phyloP scores from a whole-genome alignment of 2,113 vertebrate genomes.

The Addax nasomaculatus region DNA sequence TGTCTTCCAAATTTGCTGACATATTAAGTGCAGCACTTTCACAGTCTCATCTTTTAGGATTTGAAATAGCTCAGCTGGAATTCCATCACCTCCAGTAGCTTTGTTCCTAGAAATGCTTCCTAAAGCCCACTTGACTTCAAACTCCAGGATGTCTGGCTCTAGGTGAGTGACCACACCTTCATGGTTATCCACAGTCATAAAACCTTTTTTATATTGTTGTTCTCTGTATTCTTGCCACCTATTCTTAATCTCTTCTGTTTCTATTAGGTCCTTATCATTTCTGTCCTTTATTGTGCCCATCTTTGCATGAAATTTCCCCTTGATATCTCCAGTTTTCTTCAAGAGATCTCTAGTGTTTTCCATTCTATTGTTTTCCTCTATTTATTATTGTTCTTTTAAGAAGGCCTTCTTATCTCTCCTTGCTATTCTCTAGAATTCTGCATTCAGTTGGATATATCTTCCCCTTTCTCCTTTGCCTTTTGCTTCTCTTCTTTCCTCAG shows the following conservation, averaged over 20 bases:
- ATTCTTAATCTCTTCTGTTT: not conserved
- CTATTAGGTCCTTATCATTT: not conserved
- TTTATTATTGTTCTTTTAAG: not conserved
- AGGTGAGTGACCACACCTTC: not conserved
- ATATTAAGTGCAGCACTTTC: not conserved
- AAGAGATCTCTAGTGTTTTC: not conserved
- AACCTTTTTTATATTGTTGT: not conserved
- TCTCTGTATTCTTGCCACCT: not conserved
- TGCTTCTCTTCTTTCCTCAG: not conserved
- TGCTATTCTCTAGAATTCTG: not conserved
- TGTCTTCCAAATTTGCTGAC: not conserved
- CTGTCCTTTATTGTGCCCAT: not conserved
- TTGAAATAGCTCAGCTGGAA: not conserved
- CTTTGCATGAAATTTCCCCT: not conserved
- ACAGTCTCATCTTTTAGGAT: not conserved
- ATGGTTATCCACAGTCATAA: not conserved
- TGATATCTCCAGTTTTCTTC: not conserved
- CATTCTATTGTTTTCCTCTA: not conserved
- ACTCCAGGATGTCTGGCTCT: not conserved
- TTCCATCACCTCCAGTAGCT: not conserved
- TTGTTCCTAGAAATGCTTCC: not conserved
- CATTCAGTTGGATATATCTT: not conserved
- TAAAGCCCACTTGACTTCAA: not conserved
- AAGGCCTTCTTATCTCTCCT: not conserved
- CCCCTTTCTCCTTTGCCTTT: not conserved